Percentiles rank a stretch among this genome's conserved stretches.
Conservation (phyloP, 2,113 vertebrate species). For the Lampris megalopsis region DNA sequence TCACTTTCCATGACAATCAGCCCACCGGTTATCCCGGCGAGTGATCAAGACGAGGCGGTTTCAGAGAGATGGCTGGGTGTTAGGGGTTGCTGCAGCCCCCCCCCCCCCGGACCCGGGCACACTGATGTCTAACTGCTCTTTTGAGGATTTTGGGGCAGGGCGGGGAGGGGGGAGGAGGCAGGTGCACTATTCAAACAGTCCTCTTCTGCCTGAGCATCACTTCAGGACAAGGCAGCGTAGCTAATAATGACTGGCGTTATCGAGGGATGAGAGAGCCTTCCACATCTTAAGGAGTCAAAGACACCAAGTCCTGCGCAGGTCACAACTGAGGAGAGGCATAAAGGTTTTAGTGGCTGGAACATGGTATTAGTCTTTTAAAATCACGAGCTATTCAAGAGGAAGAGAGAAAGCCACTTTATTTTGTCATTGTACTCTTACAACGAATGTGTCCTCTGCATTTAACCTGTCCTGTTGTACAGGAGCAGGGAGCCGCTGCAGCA, state of each 20-base stretch:
- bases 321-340: background rate
- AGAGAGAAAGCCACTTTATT: background rate
- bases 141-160: constrained; percentile 51
- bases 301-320: constrained; percentile 1
- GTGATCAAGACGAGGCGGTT: constrained; percentile 66
- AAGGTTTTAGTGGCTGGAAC: background rate
- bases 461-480: too few relatives aligned
- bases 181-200: constrained; percentile 51
- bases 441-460: too few relatives aligned
- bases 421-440: too few relatives aligned
- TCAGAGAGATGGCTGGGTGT: constrained; percentile 44
- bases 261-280: constrained; percentile 19
- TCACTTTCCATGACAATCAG: constrained; percentile 56
- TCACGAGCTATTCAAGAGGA: constrained; percentile 1
- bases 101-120: constrained; percentile 36
- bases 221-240: constrained; percentile 59
- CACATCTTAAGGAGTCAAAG: constrained; percentile 38
- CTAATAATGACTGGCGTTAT: constrained; percentile 37
- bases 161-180: constrained; percentile 49
- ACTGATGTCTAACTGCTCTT: constrained; percentile 55
- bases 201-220: constrained; percentile 44
- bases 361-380: constrained; percentile 10
- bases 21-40: constrained; percentile 59
- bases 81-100: constrained; percentile 23
- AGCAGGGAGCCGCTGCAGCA: too few relatives aligned